phyloP scores from a whole-genome alignment of 2,113 vertebrate species.

The Penelope pileata region DNA sequence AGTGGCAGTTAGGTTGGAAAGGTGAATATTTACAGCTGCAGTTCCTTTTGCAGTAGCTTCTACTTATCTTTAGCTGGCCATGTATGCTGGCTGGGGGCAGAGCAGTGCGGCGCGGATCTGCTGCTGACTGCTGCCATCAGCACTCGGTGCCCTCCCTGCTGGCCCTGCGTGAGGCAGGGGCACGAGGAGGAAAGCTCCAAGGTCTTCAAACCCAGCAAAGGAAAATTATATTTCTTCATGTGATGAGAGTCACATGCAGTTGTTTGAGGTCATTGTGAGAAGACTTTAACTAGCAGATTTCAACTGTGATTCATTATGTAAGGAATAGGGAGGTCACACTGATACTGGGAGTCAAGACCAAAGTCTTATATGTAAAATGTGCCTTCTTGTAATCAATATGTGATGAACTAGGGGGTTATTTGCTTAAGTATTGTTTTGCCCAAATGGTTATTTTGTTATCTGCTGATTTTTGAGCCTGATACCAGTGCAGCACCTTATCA shows the following conservation, averaged over 20 bases:
- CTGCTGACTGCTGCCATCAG: neutral
- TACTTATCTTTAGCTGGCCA: neutral
- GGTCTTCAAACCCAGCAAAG: neutral
- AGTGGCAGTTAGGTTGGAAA: neutral
- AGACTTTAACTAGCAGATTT: neutral
- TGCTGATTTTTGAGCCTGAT: constrained; percentile 27
- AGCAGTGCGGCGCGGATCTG: fast-evolving
- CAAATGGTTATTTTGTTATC: neutral
- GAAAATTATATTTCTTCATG: neutral
- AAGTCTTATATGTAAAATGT: neutral
- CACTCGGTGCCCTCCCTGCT: neutral
- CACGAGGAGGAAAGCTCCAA: neutral
- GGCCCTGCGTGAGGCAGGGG: neutral
- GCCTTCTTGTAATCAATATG: neutral
- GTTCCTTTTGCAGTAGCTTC: neutral
- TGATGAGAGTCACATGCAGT: neutral
- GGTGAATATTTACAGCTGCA: neutral
- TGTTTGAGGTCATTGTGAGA: neutral
- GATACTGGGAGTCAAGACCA: neutral
- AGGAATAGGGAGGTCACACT: neutral
- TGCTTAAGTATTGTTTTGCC: neutral
- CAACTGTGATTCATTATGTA: neutral
- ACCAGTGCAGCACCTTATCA: neutral
- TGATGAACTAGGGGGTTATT: neutral
- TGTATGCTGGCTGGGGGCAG: neutral